Base-by-base conservation (phyloP, 2,113 vertebrate genomes). In the Dolichallabes microphthalmus region DNA sequence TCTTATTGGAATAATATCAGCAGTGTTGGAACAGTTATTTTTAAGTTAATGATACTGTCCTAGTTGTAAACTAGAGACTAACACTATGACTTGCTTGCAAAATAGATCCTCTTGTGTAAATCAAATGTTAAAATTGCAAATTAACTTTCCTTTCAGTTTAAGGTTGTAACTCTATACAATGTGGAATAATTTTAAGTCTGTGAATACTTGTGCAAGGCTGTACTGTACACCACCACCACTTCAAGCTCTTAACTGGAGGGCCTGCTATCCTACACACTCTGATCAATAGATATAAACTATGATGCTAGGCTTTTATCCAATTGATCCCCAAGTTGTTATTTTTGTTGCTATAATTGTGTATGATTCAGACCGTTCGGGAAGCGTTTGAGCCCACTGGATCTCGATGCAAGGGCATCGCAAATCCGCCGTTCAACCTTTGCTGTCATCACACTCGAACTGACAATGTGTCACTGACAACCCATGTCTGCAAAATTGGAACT, bases 381-480 rank as follows among this genome's bases (percentile, higher is more conserved):
- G 27, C 25, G 1, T 84, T 20, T 25, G 30, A 45, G 25, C 13
- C 15, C 17, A n/a, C 8, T 45, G 39, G 13, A 75, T 63, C 71
- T 84, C 71, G 4, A 64, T 55, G 82, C 80, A 88, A 84, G 84
- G 71, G 74, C 78, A 82, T 73, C 85, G 66, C 85, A 87, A 87
- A 87, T 87, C 85, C 80, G 78, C 82, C 27, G 25, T 50, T 84
- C 81, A 88, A 87, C 85, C 89, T 88, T 82, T 60, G 13, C 85
- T 89, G 85, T 86, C 87, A 87, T 55, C 55, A 76, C 85, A 82
- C 80, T 73, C 45, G 45, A 87, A 82, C 80, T 71, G 57, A 84
- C 69, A 80, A 69, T 58, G 79, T 86, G 80, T 86, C 89, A 85
- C 60, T 89, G 78, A 66, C 58, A 64, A 74, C 39, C 78, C 73